A percentile compares a stretch with the other conserved stretches of the same genome.
Evolutionary conservation across 2,797 vertebrate genomes (phyloP).

Genomic region (Protonibea diacanthus): DNA sequence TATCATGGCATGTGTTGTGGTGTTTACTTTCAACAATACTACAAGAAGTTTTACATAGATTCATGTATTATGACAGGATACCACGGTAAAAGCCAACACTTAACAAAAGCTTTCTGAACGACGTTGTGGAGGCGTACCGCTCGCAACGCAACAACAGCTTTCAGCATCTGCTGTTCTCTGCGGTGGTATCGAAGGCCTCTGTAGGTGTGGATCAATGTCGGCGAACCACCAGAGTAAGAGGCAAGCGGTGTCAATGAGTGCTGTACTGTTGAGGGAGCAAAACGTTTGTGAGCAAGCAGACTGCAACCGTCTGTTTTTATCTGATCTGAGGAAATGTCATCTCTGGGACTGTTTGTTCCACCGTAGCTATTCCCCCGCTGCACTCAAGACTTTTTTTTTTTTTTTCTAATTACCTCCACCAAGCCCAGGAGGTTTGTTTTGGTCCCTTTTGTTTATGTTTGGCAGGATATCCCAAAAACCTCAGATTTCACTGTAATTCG

Average conservation of each 20-base stretch:
- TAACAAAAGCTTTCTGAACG: slow-evolving; percentile 44
- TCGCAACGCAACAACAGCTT: slow-evolving; percentile 47
- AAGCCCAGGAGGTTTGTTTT: slow-evolving; percentile 3
- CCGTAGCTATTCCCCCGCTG: background rate
- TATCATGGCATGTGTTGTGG: background rate
- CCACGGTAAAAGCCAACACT: slow-evolving; percentile 41
- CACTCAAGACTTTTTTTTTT: background rate
- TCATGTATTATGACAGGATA: slow-evolving; percentile 13
- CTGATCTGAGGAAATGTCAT: slow-evolving; percentile 40
- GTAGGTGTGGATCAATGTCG: slow-evolving; percentile 70
- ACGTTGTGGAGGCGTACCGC: slow-evolving; percentile 27
- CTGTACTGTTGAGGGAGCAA: slow-evolving; percentile 33
- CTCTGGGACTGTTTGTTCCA: slow-evolving; percentile 31
- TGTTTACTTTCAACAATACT: background rate
- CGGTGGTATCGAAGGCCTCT: slow-evolving; percentile 47
- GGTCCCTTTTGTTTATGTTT: slow-evolving; percentile 20
- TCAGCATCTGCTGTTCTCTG: slow-evolving; percentile 44
- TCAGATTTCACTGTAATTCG: slow-evolving; percentile 6
- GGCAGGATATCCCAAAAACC: slow-evolving; percentile 6
- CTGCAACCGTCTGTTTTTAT: slow-evolving; percentile 36
- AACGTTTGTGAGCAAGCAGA: slow-evolving; percentile 28
- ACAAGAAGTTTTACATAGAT: background rate
- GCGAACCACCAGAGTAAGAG: slow-evolving; percentile 49
- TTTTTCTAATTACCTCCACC: slow-evolving; percentile 8
- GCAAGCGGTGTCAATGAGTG: slow-evolving; percentile 55